Evolutionary conservation across 2,888 invertebrate species (phyloP).

Genomic region (Amitus sp.): DNA sequence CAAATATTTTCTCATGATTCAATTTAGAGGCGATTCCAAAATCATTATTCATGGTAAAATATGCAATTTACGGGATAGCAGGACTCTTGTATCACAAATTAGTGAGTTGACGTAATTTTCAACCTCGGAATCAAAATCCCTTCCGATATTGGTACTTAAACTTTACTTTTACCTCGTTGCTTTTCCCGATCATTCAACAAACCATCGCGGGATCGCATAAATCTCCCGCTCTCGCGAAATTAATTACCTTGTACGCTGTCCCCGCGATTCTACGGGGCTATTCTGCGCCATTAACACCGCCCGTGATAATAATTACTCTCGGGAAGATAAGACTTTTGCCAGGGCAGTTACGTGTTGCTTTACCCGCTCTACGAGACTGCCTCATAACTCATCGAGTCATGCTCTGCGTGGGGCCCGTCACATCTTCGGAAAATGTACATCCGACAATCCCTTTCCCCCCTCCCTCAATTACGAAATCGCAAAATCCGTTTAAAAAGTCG

Average conservation of each 20-base stretch:
- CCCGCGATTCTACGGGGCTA: constrained; percentile 25
- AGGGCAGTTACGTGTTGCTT: constrained; percentile 36
- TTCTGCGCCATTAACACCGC: constrained; percentile 45
- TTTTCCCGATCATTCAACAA: background rate
- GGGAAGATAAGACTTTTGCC: constrained; percentile 31
- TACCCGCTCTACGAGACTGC: constrained; percentile 31
- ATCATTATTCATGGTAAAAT: too few species aligned
- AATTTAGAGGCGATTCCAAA: too few species aligned
- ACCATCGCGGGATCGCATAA: constrained; percentile 21
- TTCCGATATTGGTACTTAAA: too few species aligned
- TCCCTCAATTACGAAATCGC: too few species aligned
- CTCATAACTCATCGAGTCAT: constrained; percentile 37
- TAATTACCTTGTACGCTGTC: constrained; percentile 28
- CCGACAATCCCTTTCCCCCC: constrained; percentile 24
- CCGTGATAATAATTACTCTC: constrained; percentile 46
- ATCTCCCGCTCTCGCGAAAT: constrained; percentile 37
- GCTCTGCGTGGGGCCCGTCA: constrained; percentile 7
- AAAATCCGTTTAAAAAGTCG: background rate
- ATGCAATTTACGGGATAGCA: too few species aligned
- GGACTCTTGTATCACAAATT: too few species aligned
- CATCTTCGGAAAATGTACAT: constrained; percentile 8
- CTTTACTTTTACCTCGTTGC: too few species aligned
- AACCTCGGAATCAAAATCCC: too few species aligned
- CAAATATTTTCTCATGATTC: too few species aligned
- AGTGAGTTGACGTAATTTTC: too few species aligned